Percentiles rank a stretch among this genome's conserved stretches.
phyloP scores from a whole-genome alignment of 2,888 invertebrate species.

The Pandemis corylana region DNA sequence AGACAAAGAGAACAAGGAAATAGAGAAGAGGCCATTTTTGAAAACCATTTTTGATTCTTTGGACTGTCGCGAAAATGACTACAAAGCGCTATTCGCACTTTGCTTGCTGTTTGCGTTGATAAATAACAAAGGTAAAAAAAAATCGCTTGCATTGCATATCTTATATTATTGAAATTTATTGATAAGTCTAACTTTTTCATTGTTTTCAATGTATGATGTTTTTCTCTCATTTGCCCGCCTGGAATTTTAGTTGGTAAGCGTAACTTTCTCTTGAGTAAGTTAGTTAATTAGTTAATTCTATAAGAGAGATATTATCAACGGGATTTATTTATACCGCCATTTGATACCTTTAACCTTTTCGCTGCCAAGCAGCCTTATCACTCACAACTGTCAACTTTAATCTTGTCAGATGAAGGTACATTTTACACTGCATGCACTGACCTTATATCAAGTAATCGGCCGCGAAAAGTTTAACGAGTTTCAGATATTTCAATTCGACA shows the following conservation, averaged over 20 bases:
- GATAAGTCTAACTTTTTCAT: constrained; percentile 7
- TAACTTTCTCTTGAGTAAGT: constrained; percentile 38
- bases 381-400: too few species aligned
- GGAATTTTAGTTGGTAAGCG: constrained; percentile 73
- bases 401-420: too few species aligned
- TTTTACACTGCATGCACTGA: too few species aligned
- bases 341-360: too few species aligned
- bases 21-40: constrained; percentile 91
- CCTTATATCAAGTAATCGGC: too few species aligned
- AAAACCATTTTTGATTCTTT: constrained; percentile 95
- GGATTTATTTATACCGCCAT: too few species aligned
- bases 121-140: constrained; percentile 95
- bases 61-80: constrained; percentile 97
- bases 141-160: not conserved
- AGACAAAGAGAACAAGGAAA: constrained; percentile 72
- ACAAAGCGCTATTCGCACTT: constrained; percentile 95
- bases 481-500: too few species aligned
- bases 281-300: constrained; percentile 2
- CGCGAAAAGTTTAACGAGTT: too few species aligned
- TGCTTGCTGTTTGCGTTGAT: constrained; percentile 97
- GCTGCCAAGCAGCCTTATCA: too few species aligned
- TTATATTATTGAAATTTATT: constrained; percentile 5
- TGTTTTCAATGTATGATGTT: constrained; percentile 48
- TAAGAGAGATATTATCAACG: not conserved
- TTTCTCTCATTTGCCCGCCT: constrained; percentile 57